Base-by-base conservation (phyloP, 2,113 vertebrate genomes). In the Sinocyclocheilus anshuiensis region DNA sequence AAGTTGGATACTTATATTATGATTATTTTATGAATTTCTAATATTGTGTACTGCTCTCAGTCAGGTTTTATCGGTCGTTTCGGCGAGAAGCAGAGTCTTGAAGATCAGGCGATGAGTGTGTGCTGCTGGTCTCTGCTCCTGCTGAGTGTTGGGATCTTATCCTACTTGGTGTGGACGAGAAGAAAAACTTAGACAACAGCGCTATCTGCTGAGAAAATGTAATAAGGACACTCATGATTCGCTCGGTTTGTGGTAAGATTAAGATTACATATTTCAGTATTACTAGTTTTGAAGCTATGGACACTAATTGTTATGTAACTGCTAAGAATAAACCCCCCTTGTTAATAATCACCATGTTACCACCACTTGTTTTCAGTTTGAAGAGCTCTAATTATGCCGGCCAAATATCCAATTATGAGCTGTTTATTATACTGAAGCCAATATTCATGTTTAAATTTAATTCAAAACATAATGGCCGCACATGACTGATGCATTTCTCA, bases 91-190 rank as follows among this genome's bases (percentile, higher is more conserved):
- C 89, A 87, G 59, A 82, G 91, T 48, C 22, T 95, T 81, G 94
- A 94, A 72, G 74, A 67, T n/a, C 91, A 92, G 39, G 89, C 94
- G 87, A 92, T 90, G 86, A 89, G 9, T 11, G 90, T 90, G 26
- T 95, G 95, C 84, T 90, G 89, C 8, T 93, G 93, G 91, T 91
- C 91, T 18, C 88, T 95, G 71, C 74, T 94, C 20, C 61, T 91
- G 15, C 61, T 95, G 59, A 42, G 90, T 26, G 11, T 77, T 0
- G 86, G 92, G 76, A 92, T 93, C 67, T 33, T 94, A 0, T 3
- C 79, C 63, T 94, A 93, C 83, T 87, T 84, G 24, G 6, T 93
- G 1, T 93, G 93, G 92, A 48, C 4, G 2, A 90, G 87, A 67
- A 89, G 71, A 78, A 79, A 76, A 42, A 12, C 24, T 71, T 94